Conservation (phyloP, 2,113 vertebrate genomes). For the Hippoglossus stenolepis region DNA sequence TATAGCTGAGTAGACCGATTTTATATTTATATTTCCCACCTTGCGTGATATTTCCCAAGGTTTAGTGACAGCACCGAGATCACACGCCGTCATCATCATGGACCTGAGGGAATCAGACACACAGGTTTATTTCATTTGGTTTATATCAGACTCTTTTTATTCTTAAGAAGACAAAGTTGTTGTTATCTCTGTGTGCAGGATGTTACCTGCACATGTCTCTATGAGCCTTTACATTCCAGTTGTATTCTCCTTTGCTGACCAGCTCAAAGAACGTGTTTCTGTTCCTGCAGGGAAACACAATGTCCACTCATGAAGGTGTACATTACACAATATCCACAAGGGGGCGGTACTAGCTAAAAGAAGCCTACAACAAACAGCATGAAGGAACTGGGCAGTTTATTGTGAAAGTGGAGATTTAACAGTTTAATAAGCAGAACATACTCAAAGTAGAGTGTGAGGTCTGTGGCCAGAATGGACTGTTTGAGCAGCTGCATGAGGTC, state of each 20-base stretch:
- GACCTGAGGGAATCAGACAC: constrained; percentile 84
- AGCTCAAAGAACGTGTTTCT: constrained; percentile 96
- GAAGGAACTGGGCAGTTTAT: constrained; percentile 1
- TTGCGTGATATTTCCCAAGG: constrained; percentile 99
- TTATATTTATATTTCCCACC: constrained; percentile 79
- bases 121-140: constrained; percentile 20
- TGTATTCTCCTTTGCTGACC: constrained; percentile 93
- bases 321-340: constrained; percentile 68
- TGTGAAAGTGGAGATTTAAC: constrained; percentile 15
- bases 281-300: constrained; percentile 82
- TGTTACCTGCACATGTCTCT: constrained; percentile 95
- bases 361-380: neutral
- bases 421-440: constrained; percentile 82
- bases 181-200: neutral
- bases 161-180: neutral
- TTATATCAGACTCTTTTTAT: neutral
- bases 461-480: constrained; percentile 97
- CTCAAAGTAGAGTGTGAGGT: constrained; percentile 99
- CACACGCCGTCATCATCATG: constrained; percentile 99
- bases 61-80: constrained; percentile 98
- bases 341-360: constrained; percentile 66
- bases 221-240: constrained; percentile 93
- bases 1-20: too few species aligned
- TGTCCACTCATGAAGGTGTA: constrained; percentile 19
- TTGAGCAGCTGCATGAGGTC: constrained; percentile 99